Conservation (phyloP, 2,888 invertebrate genomes). For the Conops quadrifasciatus region DNA sequence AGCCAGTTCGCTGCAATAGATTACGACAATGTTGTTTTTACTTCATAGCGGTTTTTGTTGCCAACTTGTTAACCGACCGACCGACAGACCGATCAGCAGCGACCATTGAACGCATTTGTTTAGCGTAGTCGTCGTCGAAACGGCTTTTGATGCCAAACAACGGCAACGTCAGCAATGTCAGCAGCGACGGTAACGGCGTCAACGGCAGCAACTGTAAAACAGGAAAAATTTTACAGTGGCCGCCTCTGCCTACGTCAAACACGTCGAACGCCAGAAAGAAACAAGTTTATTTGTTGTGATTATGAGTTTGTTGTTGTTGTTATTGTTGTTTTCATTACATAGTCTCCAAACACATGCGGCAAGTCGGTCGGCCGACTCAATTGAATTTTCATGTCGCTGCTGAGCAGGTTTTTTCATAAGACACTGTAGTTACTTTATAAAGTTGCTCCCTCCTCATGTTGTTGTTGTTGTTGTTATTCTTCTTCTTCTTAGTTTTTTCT, state of each 20-base stretch:
- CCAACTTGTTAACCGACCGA: background rate
- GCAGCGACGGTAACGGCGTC: background rate
- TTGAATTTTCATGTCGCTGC: background rate
- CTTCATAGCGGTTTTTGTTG: slow-evolving; percentile 3
- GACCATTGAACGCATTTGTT: slow-evolving; percentile 3
- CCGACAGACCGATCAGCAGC: background rate
- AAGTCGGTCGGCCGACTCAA: background rate
- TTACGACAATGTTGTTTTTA: background rate
- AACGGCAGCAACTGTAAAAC: background rate
- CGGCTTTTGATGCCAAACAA: background rate
- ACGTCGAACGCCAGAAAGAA: slow-evolving; percentile 11
- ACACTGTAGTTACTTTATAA: background rate
- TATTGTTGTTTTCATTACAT: too few species aligned
- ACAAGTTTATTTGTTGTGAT: background rate
- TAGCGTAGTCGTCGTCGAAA: background rate
- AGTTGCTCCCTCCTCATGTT: slow-evolving; percentile 7
- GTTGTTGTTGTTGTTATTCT: slow-evolving; percentile 5
- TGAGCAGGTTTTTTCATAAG: background rate
- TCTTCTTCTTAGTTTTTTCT: background rate
- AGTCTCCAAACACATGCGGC: too few species aligned
- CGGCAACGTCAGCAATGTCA: too few species aligned
- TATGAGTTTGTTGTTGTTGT: background rate
- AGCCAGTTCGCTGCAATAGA: background rate
- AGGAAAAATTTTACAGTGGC: background rate
- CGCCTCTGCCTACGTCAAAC: background rate